Percentiles rank a stretch among this genome's conserved stretches.
phyloP scores from a whole-genome alignment of 2,888 invertebrate species.

The Ptilodon capucinus region DNA sequence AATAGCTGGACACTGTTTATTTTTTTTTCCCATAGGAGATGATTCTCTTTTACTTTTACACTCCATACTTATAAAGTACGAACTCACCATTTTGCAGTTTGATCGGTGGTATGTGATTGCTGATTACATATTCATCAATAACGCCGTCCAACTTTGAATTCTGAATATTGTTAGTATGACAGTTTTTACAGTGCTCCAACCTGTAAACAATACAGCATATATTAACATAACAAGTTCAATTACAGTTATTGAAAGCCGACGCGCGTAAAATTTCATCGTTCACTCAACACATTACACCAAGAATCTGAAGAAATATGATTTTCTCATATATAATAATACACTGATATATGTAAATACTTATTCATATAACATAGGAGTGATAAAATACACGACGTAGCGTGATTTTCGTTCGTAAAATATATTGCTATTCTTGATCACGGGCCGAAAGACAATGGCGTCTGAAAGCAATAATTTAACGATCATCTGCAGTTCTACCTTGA shows the following conservation, averaged over 20 bases:
- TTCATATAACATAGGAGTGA: too few relatives aligned
- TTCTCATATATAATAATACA: too few relatives aligned
- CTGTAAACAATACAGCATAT: constrained; percentile 48
- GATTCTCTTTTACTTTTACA: too few relatives aligned
- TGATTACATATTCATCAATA: constrained; percentile 78
- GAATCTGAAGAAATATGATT: too few relatives aligned
- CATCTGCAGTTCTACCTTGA: too few relatives aligned
- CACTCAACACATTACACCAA: too few relatives aligned
- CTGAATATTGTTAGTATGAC: constrained; percentile 91
- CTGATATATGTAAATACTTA: too few relatives aligned
- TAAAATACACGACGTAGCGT: not conserved
- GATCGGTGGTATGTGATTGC: constrained; percentile 72
- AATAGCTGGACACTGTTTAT: too few relatives aligned
- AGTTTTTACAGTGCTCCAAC: constrained; percentile 87
- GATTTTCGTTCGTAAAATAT: not conserved
- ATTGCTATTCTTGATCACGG: not conserved
- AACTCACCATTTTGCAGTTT: constrained; percentile 76
- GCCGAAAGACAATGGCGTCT: constrained; percentile 12
- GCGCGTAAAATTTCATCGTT: too few relatives aligned
- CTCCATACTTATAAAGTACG: too few relatives aligned
- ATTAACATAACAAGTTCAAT: constrained; percentile 3
- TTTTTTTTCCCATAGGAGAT: too few relatives aligned
- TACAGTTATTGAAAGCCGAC: too few relatives aligned
- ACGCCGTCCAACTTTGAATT: constrained; percentile 71
- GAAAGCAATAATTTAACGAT: constrained; percentile 7